Evolutionary conservation across 35 echinoderm and acorn worm genomes (phyloP).

Genomic region (Lytechinus variegatus): DNA sequence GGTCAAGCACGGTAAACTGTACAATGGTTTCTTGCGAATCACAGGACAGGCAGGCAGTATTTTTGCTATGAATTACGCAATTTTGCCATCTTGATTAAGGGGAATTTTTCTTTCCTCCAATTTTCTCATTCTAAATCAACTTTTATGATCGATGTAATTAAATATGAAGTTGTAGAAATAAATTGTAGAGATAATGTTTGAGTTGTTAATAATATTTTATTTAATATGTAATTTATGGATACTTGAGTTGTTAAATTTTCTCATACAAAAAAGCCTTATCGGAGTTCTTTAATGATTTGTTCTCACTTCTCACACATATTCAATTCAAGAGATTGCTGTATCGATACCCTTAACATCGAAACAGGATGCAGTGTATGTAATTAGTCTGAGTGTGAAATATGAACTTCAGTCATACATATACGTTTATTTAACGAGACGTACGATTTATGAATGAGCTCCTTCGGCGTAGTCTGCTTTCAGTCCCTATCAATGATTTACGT

Average conservation of each 20-base stretch:
- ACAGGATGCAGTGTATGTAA: not conserved
- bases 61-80: not conserved
- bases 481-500: no score
- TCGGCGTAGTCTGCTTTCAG: not conserved
- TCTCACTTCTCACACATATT: not conserved
- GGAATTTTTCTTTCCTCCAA: no score
- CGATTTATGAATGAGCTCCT: not conserved
- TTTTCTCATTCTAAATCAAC: no score
- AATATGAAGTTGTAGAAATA: not conserved
- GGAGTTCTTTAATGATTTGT: not conserved
- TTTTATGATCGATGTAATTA: no score
- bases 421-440: not conserved
- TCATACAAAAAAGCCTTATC: not conserved
- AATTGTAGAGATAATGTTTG: not conserved
- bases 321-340: not conserved
- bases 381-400: slow-evolving; percentile 1
- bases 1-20: not conserved
- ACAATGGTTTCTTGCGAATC: not conserved
- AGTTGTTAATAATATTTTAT: not conserved
- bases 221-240: not conserved
- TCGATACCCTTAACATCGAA: not conserved
- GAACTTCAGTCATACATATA: not conserved
- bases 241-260: not conserved
- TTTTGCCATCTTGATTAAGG: not conserved
- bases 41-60: not conserved